Evolutionary conservation across 2,113 vertebrate species (phyloP), one percentile per base, ranked within the genome.

Genomic region (Plotosus lineatus): DNA sequence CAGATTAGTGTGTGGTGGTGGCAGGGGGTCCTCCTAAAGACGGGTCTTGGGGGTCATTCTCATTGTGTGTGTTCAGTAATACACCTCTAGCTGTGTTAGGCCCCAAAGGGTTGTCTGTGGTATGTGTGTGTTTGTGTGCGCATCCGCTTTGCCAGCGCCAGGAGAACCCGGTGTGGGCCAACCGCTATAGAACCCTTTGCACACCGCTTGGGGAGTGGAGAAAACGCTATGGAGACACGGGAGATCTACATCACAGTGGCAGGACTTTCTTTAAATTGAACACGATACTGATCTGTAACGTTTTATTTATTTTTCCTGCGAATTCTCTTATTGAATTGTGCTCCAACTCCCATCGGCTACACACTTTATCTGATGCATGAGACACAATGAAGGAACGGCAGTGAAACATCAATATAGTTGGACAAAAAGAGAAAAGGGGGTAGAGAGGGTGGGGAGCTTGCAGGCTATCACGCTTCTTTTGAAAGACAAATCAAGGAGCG

Each of bases 41-140:
- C 77, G 63, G 75, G 50, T 77, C 58, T 82, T 68, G 26, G 74
- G 74, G 81, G 79, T 65, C 79, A 81, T 75, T 50, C 44, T 46
- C 71, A 81, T 65, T 83, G 68, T 83, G 77, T 75, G 80, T 82
- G 60, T 88, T 84, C 78, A 80, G 84, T 82, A 55, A 40, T 82
- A 81, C 77, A 86, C 82, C 80, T 86, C 26, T 50, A 80, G 79
- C 85, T 85, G 83, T 74, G 85, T 84, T 55, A 75, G 85, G 79
- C 86, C 50, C 76, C 15, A 4, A 8, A 17, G 72, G 85, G 56
- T 53, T 55, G 61, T 83, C 75, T 81, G 75, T 72, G 31, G 33
- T 46, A 26, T 31, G 11, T 69, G 26, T 33, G 28, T 72, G 61
- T 66, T 36, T 46, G 36, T n/a, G 74, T 81, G 79, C 50, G 56